Percentiles rank a stretch among this genome's conserved stretches.
These are phyloP conservation scores for Tachystola acroxantha DNA, from an alignment of 2,888 invertebrate species.

Conservation along the genomic window DNA sequence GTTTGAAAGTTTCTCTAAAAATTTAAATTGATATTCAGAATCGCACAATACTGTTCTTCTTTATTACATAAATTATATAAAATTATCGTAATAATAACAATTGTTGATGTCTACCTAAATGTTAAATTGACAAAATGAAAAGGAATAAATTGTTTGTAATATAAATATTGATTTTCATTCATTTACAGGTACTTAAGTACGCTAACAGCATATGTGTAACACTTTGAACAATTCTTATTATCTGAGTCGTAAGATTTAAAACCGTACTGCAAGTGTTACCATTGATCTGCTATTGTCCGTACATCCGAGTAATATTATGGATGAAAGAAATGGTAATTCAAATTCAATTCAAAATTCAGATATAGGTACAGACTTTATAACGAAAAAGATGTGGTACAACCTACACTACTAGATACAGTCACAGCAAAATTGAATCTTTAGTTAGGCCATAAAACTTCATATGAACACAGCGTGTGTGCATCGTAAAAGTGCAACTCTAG, in stretches of 20 bases:
- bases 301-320: too few species aligned
- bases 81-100: conserved; percentile 31
- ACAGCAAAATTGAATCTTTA: conserved; percentile 1
- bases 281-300: too few species aligned
- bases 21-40: conserved; percentile 46
- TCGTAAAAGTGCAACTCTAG: conserved; percentile 32
- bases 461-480: conserved; percentile 20
- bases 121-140: conserved; percentile 39
- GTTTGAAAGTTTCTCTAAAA: conserved; percentile 42
- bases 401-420: not conserved
- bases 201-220: too few species aligned
- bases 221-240: too few species aligned
- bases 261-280: too few species aligned
- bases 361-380: too few species aligned
- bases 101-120: conserved; percentile 54
- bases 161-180: conserved; percentile 2
- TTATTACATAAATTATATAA: conserved; percentile 21
- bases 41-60: conserved; percentile 62
- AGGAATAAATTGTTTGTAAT: conserved; percentile 49
- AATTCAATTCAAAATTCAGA: too few species aligned
- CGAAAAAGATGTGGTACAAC: too few species aligned
- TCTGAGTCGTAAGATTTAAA: too few species aligned
- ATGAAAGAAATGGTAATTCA: too few species aligned
- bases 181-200: not conserved
- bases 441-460: conserved; percentile 15